Evolutionary conservation across 2,113 vertebrate species (phyloP), one percentile per base, ranked within the genome.

Genomic region (Eulacestoma nigropectus): DNA sequence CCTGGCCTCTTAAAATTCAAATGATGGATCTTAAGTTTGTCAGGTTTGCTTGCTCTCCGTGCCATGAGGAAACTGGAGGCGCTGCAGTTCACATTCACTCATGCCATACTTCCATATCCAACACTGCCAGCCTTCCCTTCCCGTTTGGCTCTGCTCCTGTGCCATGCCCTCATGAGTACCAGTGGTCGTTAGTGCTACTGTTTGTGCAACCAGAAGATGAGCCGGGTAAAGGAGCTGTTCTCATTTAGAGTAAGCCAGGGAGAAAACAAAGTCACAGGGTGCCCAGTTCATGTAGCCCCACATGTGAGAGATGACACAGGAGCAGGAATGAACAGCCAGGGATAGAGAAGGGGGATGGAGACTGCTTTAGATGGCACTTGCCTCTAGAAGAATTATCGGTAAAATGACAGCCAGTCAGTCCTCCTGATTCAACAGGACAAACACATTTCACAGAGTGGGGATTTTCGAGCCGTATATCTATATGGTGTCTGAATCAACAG

Each of bases 71-170:
- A 89, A 63, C 15, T 39, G 33, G 63, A 72, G 53, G 46, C 0
- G 0, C 30, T 63, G 57, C 30, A 63, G 44, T 55, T 68, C 0
- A 0, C 30, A 11, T 84, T 76, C 37, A 33, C 19, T 82, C 42
- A 15, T 35, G 55, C 65, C 52, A 25, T 16, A 44, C 30, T 53
- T 75, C 64, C 70, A 37, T 37, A 67, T n/a, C 29, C 39, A 92
- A 25, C 35, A 39, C 22, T 59, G n/a, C 52, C 2, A 9, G 79
- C 56, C 49, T 53, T 52, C 33, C 29, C 30, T 63, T 79, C 30
- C 21, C 2, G 0, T 87, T 42, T 81, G 41, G 39, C 44, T 59
- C 53, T 72, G 32, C 26, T 74, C 47, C 52, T 33, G 19, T n/a
- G 21, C 59, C 70, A 29, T 35, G 30, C 30, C 39, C 76, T 73